Conservation (phyloP, 1,140 invertebrate species). For the Drosophila rufa region DNA sequence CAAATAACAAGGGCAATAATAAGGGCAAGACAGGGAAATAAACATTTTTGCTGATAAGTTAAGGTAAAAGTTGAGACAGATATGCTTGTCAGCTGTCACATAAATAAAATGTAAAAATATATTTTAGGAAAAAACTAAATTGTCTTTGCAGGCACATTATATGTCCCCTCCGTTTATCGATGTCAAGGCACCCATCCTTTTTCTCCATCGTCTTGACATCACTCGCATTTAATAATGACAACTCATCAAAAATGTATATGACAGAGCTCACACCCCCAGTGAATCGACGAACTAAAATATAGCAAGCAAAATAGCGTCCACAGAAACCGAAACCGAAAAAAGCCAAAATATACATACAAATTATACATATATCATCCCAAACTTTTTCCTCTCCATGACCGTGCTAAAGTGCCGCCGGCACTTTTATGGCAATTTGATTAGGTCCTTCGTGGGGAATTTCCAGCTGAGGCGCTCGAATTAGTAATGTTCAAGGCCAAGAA, state of each 20-base stretch:
- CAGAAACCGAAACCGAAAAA: slow-evolving; percentile 21
- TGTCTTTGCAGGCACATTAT: slow-evolving; percentile 37
- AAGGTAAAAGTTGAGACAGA: slow-evolving; percentile 49
- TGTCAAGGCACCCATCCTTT: slow-evolving; percentile 6
- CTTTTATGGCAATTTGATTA: slow-evolving; percentile 75
- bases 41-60: slow-evolving; percentile 48
- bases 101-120: slow-evolving; percentile 77
- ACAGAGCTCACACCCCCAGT: slow-evolving; percentile 27
- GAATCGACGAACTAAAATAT: slow-evolving; percentile 59
- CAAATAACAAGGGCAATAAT: slow-evolving; percentile 30
- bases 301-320: slow-evolving; percentile 41
- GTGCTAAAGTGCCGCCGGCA: slow-evolving; percentile 58
- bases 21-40: slow-evolving; percentile 7
- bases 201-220: slow-evolving; percentile 2
- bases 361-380: slow-evolving; percentile 52
- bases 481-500: slow-evolving; percentile 36
- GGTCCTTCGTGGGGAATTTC: slow-evolving; percentile 48
- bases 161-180: slow-evolving; percentile 41
- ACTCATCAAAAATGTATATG: slow-evolving; percentile 83
- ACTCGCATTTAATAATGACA: slow-evolving; percentile 78
- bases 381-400: slow-evolving; percentile 51
- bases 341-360: slow-evolving; percentile 36
- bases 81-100: slow-evolving; percentile 68
- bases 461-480: slow-evolving; percentile 74
- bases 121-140: slow-evolving; percentile 50